These are phyloP conservation scores for Dunckerocampus dactyliophorus DNA, from an alignment of 2,113 vertebrate species.

Conservation along the genomic window DNA sequence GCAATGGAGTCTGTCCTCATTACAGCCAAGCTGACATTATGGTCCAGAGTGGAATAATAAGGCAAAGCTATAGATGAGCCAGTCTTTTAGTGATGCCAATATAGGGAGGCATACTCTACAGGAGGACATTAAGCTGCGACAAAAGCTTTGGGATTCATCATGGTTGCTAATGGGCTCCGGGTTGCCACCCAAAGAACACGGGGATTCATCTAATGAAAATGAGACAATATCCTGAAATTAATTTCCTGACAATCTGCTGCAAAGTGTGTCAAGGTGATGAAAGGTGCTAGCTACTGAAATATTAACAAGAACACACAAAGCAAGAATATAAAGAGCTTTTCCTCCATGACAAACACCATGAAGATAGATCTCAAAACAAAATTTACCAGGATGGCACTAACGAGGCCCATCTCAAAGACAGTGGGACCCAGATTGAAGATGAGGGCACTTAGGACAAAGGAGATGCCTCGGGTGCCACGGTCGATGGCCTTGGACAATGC, in stretches of 20 bases:
- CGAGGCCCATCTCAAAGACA: conserved; percentile 88
- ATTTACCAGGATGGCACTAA: conserved; percentile 88
- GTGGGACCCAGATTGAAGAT: conserved; percentile 98
- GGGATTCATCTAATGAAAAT: conserved; percentile 56
- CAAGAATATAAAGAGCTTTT: background rate
- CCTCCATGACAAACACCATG: background rate
- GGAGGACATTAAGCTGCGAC: conserved; percentile 52
- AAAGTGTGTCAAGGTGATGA: conserved; percentile 38
- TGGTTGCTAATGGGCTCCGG: conserved; percentile 44
- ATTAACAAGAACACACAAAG: conserved; percentile 10
- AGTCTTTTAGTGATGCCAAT: conserved; percentile 32
- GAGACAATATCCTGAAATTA: conserved; percentile 48
- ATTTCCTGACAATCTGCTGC: conserved; percentile 47
- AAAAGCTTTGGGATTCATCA: conserved; percentile 56
- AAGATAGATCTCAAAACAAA: background rate
- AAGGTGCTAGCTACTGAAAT: conserved; percentile 21
- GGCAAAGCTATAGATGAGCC: conserved; percentile 32
- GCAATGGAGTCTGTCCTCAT: conserved; percentile 54
- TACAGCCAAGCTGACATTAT: conserved; percentile 47
- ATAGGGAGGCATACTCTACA: conserved; percentile 24
- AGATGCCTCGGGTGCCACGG: conserved; percentile 94
- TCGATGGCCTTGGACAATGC: conserved; percentile 97
- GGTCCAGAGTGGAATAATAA: conserved; percentile 43
- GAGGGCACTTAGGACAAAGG: conserved; percentile 92
- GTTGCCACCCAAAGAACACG: conserved; percentile 48